A percentile compares a stretch with the other conserved stretches of the same genome.
These are phyloP conservation scores for Xylocopa sonorina DNA, from an alignment of 1,140 invertebrate genomes.

Conservation along the genomic window DNA sequence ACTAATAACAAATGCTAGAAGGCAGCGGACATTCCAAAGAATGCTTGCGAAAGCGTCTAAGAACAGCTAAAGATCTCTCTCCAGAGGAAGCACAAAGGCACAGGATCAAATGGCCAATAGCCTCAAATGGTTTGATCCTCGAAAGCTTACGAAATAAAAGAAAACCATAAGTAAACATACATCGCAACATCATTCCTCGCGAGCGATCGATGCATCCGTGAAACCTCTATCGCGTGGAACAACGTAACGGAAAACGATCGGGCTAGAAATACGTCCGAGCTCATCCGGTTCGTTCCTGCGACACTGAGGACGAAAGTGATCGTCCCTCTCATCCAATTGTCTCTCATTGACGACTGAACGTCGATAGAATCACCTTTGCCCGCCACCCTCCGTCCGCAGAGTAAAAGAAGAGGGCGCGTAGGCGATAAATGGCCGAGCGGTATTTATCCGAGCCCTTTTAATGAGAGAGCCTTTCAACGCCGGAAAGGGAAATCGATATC, in stretches of 20 bases:
- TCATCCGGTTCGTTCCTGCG: neutral
- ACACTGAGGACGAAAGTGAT: neutral
- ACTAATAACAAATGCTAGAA: too few species aligned
- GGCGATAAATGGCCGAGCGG: neutral
- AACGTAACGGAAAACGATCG: neutral
- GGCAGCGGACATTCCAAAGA: neutral
- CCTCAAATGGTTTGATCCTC: neutral
- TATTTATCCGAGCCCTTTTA: constrained; percentile 21
- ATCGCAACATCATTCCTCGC: neutral
- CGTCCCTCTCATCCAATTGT: neutral
- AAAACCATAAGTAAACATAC: neutral
- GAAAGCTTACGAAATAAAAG: neutral
- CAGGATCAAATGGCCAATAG: neutral
- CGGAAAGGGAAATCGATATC: constrained; percentile 46
- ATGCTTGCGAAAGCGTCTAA: constrained; percentile 20
- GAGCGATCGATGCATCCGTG: neutral
- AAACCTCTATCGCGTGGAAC: neutral
- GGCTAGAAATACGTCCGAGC: neutral
- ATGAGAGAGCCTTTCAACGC: constrained; percentile 6
- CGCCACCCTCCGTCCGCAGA: too few species aligned
- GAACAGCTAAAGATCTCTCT: neutral
- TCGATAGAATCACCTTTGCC: neutral
- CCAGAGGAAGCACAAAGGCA: neutral
- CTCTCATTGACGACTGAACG: neutral
- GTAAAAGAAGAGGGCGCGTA: neutral